Evolutionary conservation across 2,888 invertebrate genomes (phyloP), one percentile per base, ranked within the genome.

Genomic region (Thelaira solivaga): DNA sequence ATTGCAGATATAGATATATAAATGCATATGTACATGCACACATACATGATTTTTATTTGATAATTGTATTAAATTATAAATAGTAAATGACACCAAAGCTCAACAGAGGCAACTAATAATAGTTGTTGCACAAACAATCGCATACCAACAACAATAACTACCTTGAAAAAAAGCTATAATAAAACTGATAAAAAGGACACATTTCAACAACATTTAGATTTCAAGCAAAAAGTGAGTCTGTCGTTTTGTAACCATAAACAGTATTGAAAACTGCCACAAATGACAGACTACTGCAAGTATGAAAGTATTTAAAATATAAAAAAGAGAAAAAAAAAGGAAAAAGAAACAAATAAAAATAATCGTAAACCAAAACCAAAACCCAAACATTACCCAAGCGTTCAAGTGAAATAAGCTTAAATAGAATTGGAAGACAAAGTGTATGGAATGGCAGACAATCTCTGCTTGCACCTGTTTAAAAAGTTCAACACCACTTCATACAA

Each of bases 51-150:
- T 80, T 82, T 81, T 82, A 80, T 82, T 82, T 82, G 80, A 81
- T 83, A 82, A 83, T 83, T 83, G 82, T 80, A 82, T 82, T 82
- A 82, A 83, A 81, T 83, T 82, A 82, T 81, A 82, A 81, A 69
- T 78, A 77, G 78, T 80, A 80, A 80, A 76, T 76, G 76, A 80
- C 75, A 80, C 75, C 75, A 75, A 62, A 31, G 65, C 49, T 49
- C 68, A 72, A 45, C 34, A 59, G 31, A 31, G 47, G 39, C 39
- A 49, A 49, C 47, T 49, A 69, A 69, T 69, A 69, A 69, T 69
- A 57, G 36, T 72, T 55, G 64, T 45, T 45, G 47, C 45, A 55
- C 39, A 55, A 68, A 43, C 49, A 65, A 24, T 34, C 53, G 22
- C 26, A 49, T 67, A 51, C 13, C 1, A 47, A 65, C 59, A 62